Percentiles rank a stretch among this genome's conserved stretches.
These are phyloP conservation scores for Scatophagus argus DNA, from an alignment of 2,113 vertebrate genomes.

Conservation along the genomic window DNA sequence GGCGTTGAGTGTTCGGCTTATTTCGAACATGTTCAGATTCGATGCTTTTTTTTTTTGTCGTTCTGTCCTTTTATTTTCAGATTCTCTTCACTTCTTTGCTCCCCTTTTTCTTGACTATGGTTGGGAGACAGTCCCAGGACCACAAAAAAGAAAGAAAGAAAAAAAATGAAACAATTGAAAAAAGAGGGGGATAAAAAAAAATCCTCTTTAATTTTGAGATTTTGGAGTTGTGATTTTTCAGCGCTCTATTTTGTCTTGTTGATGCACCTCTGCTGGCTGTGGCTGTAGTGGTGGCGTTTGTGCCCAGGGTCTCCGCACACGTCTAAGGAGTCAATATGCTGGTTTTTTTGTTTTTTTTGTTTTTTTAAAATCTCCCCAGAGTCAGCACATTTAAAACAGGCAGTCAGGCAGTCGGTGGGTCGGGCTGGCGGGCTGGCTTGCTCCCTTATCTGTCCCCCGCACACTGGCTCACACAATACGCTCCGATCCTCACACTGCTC, in stretches of 20 bases:
- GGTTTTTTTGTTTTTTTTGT: constrained; percentile 73
- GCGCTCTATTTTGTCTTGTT: constrained; percentile 67
- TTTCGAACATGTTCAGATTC: constrained; percentile 98
- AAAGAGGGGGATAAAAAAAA: constrained; percentile 67
- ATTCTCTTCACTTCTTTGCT: constrained; percentile 79
- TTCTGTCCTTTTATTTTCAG: constrained; percentile 69
- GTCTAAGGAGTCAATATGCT: constrained; percentile 95
- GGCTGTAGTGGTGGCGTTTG: constrained; percentile 78
- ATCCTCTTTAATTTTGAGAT: constrained; percentile 79
- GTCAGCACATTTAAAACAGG: constrained; percentile 98
- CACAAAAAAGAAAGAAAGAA: constrained; percentile 55
- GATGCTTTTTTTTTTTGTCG: constrained; percentile 53
- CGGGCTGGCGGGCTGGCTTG: constrained; percentile 78
- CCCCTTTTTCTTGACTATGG: constrained; percentile 53
- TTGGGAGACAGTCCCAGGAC: constrained; percentile 80
- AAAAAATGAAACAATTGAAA: constrained; percentile 76
- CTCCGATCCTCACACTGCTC: constrained; percentile 97
- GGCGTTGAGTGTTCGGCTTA: constrained; percentile 99
- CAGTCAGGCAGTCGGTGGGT: constrained; percentile 86
- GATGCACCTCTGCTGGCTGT: constrained; percentile 80
- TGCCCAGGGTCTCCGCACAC: constrained; percentile 86
- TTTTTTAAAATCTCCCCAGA: constrained; percentile 95
- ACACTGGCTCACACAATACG: constrained; percentile 92
- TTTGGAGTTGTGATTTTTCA: constrained; percentile 75
- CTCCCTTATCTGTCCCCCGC: constrained; percentile 92